A percentile compares a stretch with the other conserved stretches of the same genome.
These are phyloP conservation scores for Loris lydekkerianus DNA, from an alignment of 2,797 vertebrate species.

Conservation along the genomic window DNA sequence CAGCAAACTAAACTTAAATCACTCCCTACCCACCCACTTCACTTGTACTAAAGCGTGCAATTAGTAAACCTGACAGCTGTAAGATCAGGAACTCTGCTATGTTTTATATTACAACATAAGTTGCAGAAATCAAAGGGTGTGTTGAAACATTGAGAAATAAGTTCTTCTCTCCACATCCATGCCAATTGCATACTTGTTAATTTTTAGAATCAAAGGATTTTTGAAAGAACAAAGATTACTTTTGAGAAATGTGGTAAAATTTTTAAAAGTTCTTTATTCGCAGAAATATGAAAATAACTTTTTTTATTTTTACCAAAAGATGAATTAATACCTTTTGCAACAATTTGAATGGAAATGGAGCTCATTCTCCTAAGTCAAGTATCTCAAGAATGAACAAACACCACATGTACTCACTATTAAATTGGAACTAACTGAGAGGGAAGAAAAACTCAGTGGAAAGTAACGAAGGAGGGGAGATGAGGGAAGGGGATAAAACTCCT, in stretches of 20 bases:
- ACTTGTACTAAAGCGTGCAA: background rate
- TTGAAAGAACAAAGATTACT: conserved; percentile 58
- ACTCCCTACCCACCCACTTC: background rate
- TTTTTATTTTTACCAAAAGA: no score
- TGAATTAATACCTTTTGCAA: no score
- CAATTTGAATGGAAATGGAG: no score
- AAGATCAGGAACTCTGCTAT: background rate
- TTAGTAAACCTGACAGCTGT: conserved; percentile 47
- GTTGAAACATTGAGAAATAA: conserved; percentile 64
- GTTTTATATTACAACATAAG: conserved; percentile 49
- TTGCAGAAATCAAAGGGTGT: conserved; percentile 66
- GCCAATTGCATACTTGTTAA: conserved; percentile 7
- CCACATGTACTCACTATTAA: no score
- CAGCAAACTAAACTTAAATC: background rate
- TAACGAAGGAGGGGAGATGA: no score
- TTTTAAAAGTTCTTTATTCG: conserved; percentile 57
- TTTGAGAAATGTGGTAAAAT: conserved; percentile 68
- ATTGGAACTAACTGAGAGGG: no score
- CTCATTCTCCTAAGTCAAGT: no score
- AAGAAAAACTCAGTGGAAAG: no score
- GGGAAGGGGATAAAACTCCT: no score
- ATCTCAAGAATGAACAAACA: no score
- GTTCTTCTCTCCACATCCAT: no score
- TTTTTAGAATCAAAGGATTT: conserved; percentile 64
- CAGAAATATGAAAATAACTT: background rate